Evolutionary conservation across 2,113 vertebrate genomes (phyloP).

Genomic region (Myxocyprinus asiaticus): DNA sequence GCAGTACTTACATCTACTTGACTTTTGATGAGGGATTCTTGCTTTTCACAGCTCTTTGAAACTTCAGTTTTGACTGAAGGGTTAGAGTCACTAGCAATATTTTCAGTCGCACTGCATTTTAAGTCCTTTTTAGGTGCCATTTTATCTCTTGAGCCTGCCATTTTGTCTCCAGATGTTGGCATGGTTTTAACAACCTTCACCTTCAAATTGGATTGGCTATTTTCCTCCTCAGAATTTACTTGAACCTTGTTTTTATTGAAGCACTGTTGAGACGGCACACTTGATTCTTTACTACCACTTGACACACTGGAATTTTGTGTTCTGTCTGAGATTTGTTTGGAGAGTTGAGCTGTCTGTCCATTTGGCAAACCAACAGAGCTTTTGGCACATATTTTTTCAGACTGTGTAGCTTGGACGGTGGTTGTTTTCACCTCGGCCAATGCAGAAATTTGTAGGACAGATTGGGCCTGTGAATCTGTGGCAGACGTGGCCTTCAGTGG

Average conservation of each 20-base stretch:
- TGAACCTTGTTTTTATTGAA: too few species aligned
- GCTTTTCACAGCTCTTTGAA: constrained; percentile 28
- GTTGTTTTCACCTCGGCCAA: constrained; percentile 15
- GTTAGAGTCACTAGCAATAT: not conserved
- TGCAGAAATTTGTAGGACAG: constrained; percentile 6
- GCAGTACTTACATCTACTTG: constrained; percentile 34
- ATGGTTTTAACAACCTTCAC: constrained; percentile 36
- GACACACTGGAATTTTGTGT: not conserved
- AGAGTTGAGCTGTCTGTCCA: not conserved
- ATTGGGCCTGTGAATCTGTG: constrained; percentile 27
- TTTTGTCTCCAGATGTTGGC: constrained; percentile 34
- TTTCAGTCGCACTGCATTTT: constrained; percentile 40
- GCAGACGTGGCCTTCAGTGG: constrained; percentile 29
- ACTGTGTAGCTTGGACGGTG: constrained; percentile 9
- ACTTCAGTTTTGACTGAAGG: constrained; percentile 11
- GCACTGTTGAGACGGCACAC: too few species aligned
- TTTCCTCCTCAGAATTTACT: too few species aligned
- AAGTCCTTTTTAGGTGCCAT: constrained; percentile 39
- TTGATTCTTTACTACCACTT: too few species aligned
- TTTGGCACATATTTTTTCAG: constrained; percentile 7
- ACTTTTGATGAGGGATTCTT: constrained; percentile 31
- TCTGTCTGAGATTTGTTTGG: constrained; percentile 31
- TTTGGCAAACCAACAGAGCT: not conserved
- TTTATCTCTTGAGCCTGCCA: not conserved
- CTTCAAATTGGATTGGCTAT: not conserved